Evolutionary conservation across 2,797 vertebrate genomes (phyloP), one percentile per base, ranked within the genome.

Genomic region (Sebastes elongatus): DNA sequence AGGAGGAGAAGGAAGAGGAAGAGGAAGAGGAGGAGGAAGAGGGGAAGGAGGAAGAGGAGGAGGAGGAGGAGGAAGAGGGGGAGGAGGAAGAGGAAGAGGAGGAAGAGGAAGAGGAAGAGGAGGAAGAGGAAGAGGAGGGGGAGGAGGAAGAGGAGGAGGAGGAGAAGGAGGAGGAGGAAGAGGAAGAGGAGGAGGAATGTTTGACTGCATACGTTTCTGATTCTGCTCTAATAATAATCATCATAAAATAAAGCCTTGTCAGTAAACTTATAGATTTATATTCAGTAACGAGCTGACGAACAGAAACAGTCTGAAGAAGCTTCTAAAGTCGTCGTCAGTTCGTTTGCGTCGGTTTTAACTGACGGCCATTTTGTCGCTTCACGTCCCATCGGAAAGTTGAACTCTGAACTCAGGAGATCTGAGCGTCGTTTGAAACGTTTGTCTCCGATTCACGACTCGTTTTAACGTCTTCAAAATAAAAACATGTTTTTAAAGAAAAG

Each of bases 191-290:
- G 7, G 56, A 35, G 32, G 14, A 27, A 62, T 16, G 7, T 38
- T 30, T 60, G 66, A 32, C 53, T 33, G 70, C 59, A 57, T 49
- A 32, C 3, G n/a, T 61, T n/a, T 72, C 28, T 18, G 11, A 14
- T n/a, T 72, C 28, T 18, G 11, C 14, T 46, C 13, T 23, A 33
- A 22, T 20, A 28, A 38, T 33, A 1, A 55, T 69, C n/a, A 28
- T 70, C 57, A 23, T 59, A 25, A 76, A 76, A 38, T 66, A 8
- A 68, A 23, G n/a, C 46, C 55, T 27, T 18, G 28, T 76, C n/a
- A 57, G 56, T 67, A 52, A 42, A 49, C 4, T 5, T 2, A 38
- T 2, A 65, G 25, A 33, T 28, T 53, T 4, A 28, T 23, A 6
- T 61, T 68, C 33, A 56, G 32, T 1, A 16, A 57, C n/a, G 13